phyloP scores from a whole-genome alignment of 2,888 invertebrate species.

The Eupeodes latifasciatus region DNA sequence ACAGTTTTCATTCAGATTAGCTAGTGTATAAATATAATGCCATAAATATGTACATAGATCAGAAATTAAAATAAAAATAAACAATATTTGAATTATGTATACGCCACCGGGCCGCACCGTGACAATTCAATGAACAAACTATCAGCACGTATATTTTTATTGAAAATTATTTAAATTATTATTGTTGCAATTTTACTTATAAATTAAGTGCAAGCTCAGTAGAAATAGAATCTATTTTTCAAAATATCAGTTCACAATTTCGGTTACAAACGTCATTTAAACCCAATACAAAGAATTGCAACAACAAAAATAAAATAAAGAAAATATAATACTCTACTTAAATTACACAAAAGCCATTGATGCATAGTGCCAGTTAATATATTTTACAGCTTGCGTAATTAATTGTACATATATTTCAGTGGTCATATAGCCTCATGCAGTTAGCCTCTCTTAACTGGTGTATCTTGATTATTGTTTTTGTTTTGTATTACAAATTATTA shows the following conservation, averaged over 20 bases:
- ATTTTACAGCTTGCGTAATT: constrained; percentile 35
- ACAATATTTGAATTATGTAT: background rate
- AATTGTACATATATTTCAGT: background rate
- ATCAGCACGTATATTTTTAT: constrained; percentile 41
- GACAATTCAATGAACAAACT: constrained; percentile 36
- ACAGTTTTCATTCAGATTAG: background rate
- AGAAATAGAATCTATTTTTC: constrained; percentile 22
- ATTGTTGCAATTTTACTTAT: constrained; percentile 28
- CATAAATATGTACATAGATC: background rate
- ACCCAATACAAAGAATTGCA: constrained; percentile 18
- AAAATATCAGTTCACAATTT: constrained; percentile 40
- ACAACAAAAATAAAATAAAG: constrained; percentile 9
- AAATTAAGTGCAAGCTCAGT: constrained; percentile 21
- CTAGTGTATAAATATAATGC: background rate
- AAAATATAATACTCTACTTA: constrained; percentile 24
- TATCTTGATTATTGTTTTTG: background rate
- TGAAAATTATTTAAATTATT: background rate
- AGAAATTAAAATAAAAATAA: background rate
- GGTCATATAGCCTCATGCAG: background rate
- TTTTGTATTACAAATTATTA: background rate
- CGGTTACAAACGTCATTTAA: constrained; percentile 3
- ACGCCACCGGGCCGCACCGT: background rate
- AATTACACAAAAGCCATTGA: constrained; percentile 33
- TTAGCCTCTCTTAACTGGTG: constrained; percentile 4
- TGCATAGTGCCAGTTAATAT: constrained; percentile 30